Base-by-base conservation (phyloP, 2,888 invertebrate species). In the Branchellion lobata region DNA sequence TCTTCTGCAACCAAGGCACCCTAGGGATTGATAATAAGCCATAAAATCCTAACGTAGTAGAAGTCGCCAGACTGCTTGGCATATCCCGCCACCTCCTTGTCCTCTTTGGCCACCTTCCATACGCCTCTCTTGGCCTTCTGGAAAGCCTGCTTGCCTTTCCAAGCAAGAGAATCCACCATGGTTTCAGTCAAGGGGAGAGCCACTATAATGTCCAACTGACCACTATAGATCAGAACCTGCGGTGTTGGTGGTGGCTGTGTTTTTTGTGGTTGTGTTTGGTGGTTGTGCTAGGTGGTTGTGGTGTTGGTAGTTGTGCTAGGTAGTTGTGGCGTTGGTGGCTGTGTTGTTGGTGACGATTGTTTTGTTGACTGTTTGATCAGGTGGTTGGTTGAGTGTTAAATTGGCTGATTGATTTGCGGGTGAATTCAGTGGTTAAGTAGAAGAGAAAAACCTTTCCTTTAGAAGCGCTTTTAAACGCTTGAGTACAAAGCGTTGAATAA, bases 121-220 rank as follows among this genome's bases (percentile, higher is more conserved):
- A 91, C 88, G 34, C 80, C n/a, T 68, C 85, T 82, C n/a, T 83
- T 82, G 0, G 93, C 92, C 0, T 88, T 89, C 84, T 91, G 91
- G 86, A 93, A 94, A 1, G 90, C 89, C 1, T 89, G 90, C 0
- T 91, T 88, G 0, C 90, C 91, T 31, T 89, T 90, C 88, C 94
- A 94, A 69, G 92, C 90, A 0, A 94, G 88, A 77, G 91, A 90
- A 82, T 90, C 89, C 40, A 96, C 88, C 86, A 93, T 94, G 85
- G 92, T 92, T 29, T 92, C 90, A 0, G 95, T 95, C 75, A 94
- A 86, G 0, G 94, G 94, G 87, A 94, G 94, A 0, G 94, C 94
- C 0, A 95, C 93, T 82, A 95, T 94, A 21, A 96, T 92, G 86
- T 96, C 96, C 82, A 96, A 86, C 85, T 96, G 95, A 0, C 96